Base-by-base conservation (phyloP, 2,797 vertebrate genomes). In the Acanthornis magna region DNA sequence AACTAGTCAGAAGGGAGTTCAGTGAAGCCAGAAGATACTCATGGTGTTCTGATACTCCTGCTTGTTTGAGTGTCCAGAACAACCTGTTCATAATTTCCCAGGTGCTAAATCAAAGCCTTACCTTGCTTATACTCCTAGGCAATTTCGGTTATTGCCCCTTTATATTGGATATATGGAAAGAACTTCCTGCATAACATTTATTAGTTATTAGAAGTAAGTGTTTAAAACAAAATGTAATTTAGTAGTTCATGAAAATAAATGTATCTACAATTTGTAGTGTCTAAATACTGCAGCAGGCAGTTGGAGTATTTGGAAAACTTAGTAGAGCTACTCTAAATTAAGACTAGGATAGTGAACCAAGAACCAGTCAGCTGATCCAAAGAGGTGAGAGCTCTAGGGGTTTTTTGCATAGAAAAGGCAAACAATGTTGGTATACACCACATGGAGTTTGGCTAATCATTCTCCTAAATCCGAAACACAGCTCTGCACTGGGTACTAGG, bases 11-110 rank as follows among this genome's bases (percentile, higher is more conserved):
- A n/a, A n/a, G n/a, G n/a, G n/a, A n/a, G n/a, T n/a, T n/a, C n/a
- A n/a, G n/a, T n/a, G n/a, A n/a, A n/a, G n/a, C n/a, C n/a, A n/a
- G n/a, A n/a, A n/a, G n/a, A n/a, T n/a, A n/a, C n/a, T 76, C 1
- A 0, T 2, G 19, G 10, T 62, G 20, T 55, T 92, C 19, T 76
- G n/a, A 18, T 76, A 1, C 21, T 16, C 7, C 26, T 1, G 2
- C 63, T 27, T 51, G 16, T 60, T 72, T 7, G 16, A 34, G 13
- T 1, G 0, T 62, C 25, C 60, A 32, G 26, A 70, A 5, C 29
- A 48, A 40, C 7, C 29, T 54, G 26, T 27, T 94, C 25, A 10
- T 5, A 14, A 7, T 7, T 22, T 30, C 10, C 29, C 66, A 18
- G 13, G 19, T 36, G 43, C 34, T 58, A 18, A 75, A 71, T 11